A percentile compares a stretch with the other conserved stretches of the same genome.
Conservation (phyloP, 2,888 invertebrate species). For the Cheiracanthium punctorium region DNA sequence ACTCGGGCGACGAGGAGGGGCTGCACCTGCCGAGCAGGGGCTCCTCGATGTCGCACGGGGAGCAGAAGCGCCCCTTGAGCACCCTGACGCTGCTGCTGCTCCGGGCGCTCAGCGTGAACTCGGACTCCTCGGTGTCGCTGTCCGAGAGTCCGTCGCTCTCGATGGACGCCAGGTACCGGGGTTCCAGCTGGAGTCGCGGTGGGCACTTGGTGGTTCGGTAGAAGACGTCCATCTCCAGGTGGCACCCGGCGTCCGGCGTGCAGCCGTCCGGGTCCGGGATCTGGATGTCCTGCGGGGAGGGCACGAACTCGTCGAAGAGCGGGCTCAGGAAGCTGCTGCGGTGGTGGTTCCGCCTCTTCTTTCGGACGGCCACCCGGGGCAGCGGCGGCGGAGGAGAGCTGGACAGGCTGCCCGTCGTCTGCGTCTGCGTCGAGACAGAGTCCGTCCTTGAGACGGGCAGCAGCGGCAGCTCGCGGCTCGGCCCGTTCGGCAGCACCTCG, state of each 20-base stretch:
- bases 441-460: constrained; percentile 34
- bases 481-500: constrained; percentile 25
- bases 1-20: constrained; percentile 66
- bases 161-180: constrained; percentile 72
- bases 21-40: constrained; percentile 66
- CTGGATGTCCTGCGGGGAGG: constrained; percentile 72
- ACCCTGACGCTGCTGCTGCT: constrained; percentile 23
- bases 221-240: constrained; percentile 70
- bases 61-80: constrained; percentile 52
- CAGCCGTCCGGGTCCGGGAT: constrained; percentile 73
- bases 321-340: constrained; percentile 67
- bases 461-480: constrained; percentile 22
- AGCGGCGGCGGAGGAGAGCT: constrained; percentile 41
- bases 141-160: constrained; percentile 72
- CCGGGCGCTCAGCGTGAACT: constrained; percentile 22
- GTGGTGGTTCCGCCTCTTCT: constrained; percentile 20
- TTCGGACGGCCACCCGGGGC: constrained; percentile 41
- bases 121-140: constrained; percentile 52
- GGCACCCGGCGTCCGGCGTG: constrained; percentile 58
- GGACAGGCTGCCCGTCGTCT: constrained; percentile 7
- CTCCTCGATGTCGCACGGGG: constrained; percentile 51
- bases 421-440: constrained; percentile 24
- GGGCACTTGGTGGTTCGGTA: constrained; percentile 59
- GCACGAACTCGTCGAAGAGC: constrained; percentile 68
- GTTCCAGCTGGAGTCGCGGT: constrained; percentile 67